Percentiles rank a stretch among this genome's conserved stretches.
These are phyloP conservation scores for Pantherophis alleghaniensis DNA, from an alignment of 2,797 vertebrate genomes.

Conservation along the genomic window DNA sequence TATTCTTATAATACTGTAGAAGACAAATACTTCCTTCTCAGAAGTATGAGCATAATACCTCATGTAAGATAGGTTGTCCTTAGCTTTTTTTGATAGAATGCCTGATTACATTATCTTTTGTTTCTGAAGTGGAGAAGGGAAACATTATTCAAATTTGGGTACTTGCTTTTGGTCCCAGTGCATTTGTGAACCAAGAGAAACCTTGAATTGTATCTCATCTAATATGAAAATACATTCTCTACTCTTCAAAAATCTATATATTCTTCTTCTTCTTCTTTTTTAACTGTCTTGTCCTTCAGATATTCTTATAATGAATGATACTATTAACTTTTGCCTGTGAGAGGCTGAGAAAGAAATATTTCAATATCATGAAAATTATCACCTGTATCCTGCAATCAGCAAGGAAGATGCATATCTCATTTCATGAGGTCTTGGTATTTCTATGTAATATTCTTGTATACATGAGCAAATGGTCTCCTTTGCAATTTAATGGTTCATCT, in stretches of 20 bases:
- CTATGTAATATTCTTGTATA: not conserved
- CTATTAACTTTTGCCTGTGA: not conserved
- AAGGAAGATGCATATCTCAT: not conserved
- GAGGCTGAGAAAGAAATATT: not conserved
- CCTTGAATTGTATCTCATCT: not conserved
- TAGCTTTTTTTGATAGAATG: not conserved
- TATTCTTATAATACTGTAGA: not conserved
- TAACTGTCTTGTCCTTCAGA: not conserved
- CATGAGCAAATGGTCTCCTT: not conserved
- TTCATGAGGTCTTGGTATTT: not conserved
- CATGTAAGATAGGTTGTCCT: not conserved
- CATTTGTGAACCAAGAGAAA: not conserved
- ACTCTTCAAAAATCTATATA: not conserved
- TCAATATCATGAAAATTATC: not conserved
- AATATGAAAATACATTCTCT: not conserved
- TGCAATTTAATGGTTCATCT: constrained; percentile 24
- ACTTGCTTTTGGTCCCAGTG: not conserved
- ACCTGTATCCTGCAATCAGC: not conserved
- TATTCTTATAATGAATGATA: not conserved
- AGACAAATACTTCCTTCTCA: not conserved
- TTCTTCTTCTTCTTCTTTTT: not conserved
- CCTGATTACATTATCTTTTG: not conserved
- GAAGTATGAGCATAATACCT: too few relatives aligned
- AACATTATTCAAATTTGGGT: too few relatives aligned
- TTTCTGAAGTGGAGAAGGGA: not conserved